Evolutionary conservation across 1,140 invertebrate genomes (phyloP).

Genomic region (Heliconius hermathena): DNA sequence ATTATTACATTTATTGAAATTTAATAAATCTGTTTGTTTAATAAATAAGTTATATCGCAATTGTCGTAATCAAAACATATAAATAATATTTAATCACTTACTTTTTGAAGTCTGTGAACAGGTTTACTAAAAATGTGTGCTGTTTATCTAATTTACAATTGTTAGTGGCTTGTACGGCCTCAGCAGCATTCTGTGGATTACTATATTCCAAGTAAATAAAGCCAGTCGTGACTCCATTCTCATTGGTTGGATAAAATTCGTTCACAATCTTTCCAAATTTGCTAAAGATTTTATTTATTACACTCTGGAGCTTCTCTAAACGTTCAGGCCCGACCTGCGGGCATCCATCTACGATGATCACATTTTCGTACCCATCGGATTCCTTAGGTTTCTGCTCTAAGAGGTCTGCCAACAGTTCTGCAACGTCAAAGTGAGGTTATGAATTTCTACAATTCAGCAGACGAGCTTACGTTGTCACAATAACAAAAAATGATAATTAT

Average conservation of each 20-base stretch:
- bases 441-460: slow-evolving; percentile 31
- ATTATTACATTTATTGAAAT: too few relatives aligned
- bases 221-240: slow-evolving; percentile 93
- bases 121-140: slow-evolving; percentile 97
- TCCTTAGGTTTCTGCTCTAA: slow-evolving; percentile 94
- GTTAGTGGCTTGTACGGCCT: slow-evolving; percentile 94
- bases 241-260: slow-evolving; percentile 93
- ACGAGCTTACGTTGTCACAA: not conserved
- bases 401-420: slow-evolving; percentile 95
- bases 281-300: slow-evolving; percentile 95
- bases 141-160: slow-evolving; percentile 98
- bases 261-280: slow-evolving; percentile 96
- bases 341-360: slow-evolving; percentile 97
- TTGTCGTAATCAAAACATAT: not conserved
- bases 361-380: slow-evolving; percentile 96
- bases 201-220: slow-evolving; percentile 97
- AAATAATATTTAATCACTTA: slow-evolving; percentile 73
- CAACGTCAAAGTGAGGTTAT: slow-evolving; percentile 81
- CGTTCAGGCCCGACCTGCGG: slow-evolving; percentile 96
- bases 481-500: not conserved
- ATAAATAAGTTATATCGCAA: too few relatives aligned
- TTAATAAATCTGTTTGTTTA: too few relatives aligned
- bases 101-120: slow-evolving; percentile 98
- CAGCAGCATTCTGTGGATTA: slow-evolving; percentile 89
- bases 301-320: slow-evolving; percentile 95